Conservation (phyloP, 2,888 invertebrate genomes). For the Synergus itoensis region DNA sequence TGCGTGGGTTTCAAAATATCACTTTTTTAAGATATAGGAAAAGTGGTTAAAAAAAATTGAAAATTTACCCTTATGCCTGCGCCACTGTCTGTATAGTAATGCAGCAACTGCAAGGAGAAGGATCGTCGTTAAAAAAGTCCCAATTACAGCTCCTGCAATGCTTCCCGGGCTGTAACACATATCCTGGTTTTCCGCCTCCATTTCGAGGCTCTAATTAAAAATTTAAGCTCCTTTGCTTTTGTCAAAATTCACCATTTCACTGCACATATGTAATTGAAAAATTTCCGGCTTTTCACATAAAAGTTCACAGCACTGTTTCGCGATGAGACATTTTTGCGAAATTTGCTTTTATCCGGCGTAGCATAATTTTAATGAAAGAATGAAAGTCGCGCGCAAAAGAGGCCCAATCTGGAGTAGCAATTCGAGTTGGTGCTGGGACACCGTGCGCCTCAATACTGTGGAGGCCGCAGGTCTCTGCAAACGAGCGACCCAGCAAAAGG, state of each 20-base stretch:
- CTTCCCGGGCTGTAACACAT: slow-evolving; percentile 84
- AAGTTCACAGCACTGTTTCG: slow-evolving; percentile 42
- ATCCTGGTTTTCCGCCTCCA: slow-evolving; percentile 68
- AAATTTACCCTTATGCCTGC: slow-evolving; percentile 79
- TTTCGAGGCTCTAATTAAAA: slow-evolving; percentile 55
- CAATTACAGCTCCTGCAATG: slow-evolving; percentile 85
- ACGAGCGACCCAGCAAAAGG: slow-evolving; percentile 44
- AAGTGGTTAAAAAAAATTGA: background rate
- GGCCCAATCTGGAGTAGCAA: background rate
- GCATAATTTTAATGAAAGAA: slow-evolving; percentile 35
- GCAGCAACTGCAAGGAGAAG: slow-evolving; percentile 81
- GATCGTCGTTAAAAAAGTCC: slow-evolving; percentile 84
- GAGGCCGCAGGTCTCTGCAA: slow-evolving; percentile 36
- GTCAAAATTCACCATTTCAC: slow-evolving; percentile 25
- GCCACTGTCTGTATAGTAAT: slow-evolving; percentile 82
- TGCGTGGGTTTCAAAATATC: no score
- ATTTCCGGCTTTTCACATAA: slow-evolving; percentile 15
- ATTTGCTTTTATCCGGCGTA: background rate
- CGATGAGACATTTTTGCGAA: background rate
- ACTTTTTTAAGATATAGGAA: background rate
- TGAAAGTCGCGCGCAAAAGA: slow-evolving; percentile 43
- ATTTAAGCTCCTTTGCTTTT: slow-evolving; percentile 21
- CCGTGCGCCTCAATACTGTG: slow-evolving; percentile 62
- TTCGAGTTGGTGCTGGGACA: slow-evolving; percentile 57
- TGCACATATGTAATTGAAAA: slow-evolving; percentile 39